Percentiles rank a stretch among this genome's conserved stretches.
These are phyloP conservation scores for Smutsia temminckii DNA, from an alignment of 2,797 vertebrate species.

Conservation along the genomic window DNA sequence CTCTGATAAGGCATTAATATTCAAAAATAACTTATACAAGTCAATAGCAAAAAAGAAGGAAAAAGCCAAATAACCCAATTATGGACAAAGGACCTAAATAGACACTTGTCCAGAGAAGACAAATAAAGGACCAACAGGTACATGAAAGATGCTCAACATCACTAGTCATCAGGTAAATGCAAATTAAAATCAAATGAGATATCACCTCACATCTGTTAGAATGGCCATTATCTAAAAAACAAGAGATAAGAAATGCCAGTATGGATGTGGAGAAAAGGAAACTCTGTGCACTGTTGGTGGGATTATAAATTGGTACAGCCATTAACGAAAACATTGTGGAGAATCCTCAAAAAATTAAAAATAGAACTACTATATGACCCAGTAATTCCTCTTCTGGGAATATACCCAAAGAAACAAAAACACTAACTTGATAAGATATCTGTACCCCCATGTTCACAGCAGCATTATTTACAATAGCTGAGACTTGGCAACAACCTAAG, in stretches of 20 bases:
- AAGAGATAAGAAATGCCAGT: neutral
- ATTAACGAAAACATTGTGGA: neutral
- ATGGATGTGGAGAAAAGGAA: neutral
- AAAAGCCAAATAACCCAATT: neutral
- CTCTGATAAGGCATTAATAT: neutral
- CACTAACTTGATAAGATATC: neutral
- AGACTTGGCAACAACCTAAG: neutral
- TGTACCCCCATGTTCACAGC: neutral
- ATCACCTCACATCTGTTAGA: neutral
- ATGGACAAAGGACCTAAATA: neutral
- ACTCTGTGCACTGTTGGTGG: neutral
- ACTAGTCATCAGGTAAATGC: neutral
- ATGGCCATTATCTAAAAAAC: neutral
- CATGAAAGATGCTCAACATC: neutral
- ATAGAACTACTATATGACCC: neutral
- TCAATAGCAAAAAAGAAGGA: neutral
- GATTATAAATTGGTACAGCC: neutral
- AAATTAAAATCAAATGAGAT: neutral
- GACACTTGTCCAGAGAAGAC: neutral
- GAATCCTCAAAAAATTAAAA: neutral
- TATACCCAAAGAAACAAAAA: neutral
- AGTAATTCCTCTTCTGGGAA: neutral
- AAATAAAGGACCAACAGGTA: too few relatives aligned
- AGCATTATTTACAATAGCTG: neutral
- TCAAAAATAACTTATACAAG: neutral